Evolutionary conservation across 2,888 invertebrate genomes (phyloP), one percentile per base, ranked within the genome.

Genomic region (Automeris io): DNA sequence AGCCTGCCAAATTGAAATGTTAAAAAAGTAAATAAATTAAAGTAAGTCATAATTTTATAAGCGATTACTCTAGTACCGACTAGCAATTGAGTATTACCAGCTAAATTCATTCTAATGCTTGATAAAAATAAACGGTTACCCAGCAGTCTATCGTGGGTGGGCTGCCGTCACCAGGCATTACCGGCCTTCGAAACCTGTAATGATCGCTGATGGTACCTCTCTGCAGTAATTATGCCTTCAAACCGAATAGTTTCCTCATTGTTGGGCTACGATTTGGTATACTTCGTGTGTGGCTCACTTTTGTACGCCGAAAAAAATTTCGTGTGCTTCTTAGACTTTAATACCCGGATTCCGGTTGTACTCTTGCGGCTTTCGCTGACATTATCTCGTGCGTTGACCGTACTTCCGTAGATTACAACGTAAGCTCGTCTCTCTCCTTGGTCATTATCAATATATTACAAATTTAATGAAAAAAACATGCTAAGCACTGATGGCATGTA

Each of bases 171-270:
- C 58, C 65, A 64, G 49, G 49, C 49, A 50, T 61, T 54, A 45
- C 51, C 53, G 48, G 46, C 46, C 43, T 35, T 35, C 42, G 40
- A 37, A 40, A 39, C 47, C 50, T 51, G 65, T 72, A 76, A 79
- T 76, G 73, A 69, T 59, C 59, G 51, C 65, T 70, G 77, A 70
- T 78, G 79, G 70, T 70, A 66, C 54, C 40, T 39, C 32, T 42
- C 23, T 37, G 47, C 54, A 50, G 74, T 81, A 80, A 83, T 82
- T 81, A 82, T 66, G 68, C 60, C 65, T 61, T 58, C 53, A 60
- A 62, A 61, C 56, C 54, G 60, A 71, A 70, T 72, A 70, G 66
- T 73, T 70, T 61, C 64, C 57, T 70, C 67, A 70, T 70, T 70
- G 71, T 77, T 75, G 56, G 65, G 62, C 61, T 67, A 69, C 63